These are phyloP conservation scores for Montipora cactus DNA, from an alignment of 64 coral and sea anemone species.

Conservation along the genomic window DNA sequence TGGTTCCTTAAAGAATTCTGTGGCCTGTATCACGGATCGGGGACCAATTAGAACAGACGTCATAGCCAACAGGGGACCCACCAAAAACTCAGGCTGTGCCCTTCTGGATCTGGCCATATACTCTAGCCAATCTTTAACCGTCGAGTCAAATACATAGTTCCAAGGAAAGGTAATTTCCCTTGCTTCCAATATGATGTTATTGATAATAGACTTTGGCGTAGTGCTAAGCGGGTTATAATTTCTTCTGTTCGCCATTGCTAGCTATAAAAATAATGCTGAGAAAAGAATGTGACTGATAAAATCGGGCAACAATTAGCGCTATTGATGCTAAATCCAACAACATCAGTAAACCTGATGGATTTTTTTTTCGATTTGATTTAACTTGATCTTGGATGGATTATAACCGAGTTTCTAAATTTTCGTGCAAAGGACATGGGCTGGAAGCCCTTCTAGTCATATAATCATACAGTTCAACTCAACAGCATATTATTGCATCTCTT, in stretches of 20 bases:
- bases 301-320: neutral
- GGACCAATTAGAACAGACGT: conserved; percentile 64
- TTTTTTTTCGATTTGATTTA: neutral
- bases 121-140: conserved; percentile 41
- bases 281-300: conserved; percentile 36
- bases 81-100: conserved; percentile 62
- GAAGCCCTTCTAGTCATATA: conserved; percentile 5
- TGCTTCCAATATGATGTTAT: conserved; percentile 10
- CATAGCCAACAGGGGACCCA: conserved; percentile 49
- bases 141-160: conserved; percentile 40
- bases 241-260: conserved; percentile 50
- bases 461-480: neutral
- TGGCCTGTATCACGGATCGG: conserved; percentile 40
- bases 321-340: conserved; percentile 13
- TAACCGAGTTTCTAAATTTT: conserved; percentile 9
- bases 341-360: conserved; percentile 9
- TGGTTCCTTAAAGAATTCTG: conserved; percentile 46
- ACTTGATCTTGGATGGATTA: neutral
- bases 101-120: conserved; percentile 50
- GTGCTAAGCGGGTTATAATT: conserved; percentile 43
- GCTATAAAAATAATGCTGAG: conserved; percentile 25
- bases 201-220: conserved; percentile 36
- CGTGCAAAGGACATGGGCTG: conserved; percentile 1
- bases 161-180: conserved; percentile 54
- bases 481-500: conserved; percentile 4